A percentile compares a stretch with the other conserved stretches of the same genome.
These are phyloP conservation scores for Betta splendens DNA, from an alignment of 2,797 vertebrate genomes.

Conservation along the genomic window DNA sequence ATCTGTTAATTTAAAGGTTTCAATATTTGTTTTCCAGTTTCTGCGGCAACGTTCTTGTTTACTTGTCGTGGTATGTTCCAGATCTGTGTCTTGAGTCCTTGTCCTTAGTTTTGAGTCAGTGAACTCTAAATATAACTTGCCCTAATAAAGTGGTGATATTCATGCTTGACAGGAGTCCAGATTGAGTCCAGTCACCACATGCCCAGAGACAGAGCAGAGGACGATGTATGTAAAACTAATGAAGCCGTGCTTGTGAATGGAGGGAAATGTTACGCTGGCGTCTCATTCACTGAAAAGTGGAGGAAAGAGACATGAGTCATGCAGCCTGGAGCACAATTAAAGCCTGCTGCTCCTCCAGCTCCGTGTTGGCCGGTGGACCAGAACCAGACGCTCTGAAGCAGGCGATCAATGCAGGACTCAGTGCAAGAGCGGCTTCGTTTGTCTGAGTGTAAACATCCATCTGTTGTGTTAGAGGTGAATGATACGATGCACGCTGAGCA, in stretches of 20 bases:
- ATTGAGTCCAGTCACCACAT: slow-evolving; percentile 10
- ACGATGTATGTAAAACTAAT: slow-evolving; percentile 28
- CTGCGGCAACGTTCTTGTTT: too few relatives aligned
- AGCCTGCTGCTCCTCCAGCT: slow-evolving; percentile 58
- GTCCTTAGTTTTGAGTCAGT: not conserved
- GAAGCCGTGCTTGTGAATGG: slow-evolving; percentile 44
- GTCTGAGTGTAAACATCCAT: slow-evolving; percentile 17
- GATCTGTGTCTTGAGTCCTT: not conserved
- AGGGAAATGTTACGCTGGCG: slow-evolving; percentile 55
- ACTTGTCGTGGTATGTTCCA: too few relatives aligned
- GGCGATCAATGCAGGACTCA: slow-evolving; percentile 42
- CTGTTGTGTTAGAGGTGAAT: slow-evolving; percentile 8
- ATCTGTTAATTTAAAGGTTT: too few relatives aligned
- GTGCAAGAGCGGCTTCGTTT: too few relatives aligned
- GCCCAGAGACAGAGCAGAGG: not conserved
- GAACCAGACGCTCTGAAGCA: slow-evolving; percentile 26
- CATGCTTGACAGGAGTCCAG: not conserved
- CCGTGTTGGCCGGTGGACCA: slow-evolving; percentile 23
- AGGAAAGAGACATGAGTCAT: slow-evolving; percentile 67
- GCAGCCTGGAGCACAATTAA: slow-evolving; percentile 61
- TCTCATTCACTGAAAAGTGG: slow-evolving; percentile 55
- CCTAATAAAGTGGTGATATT: slow-evolving; percentile 6
- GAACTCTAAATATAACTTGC: not conserved
- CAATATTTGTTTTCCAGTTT: too few relatives aligned
- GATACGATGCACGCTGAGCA: slow-evolving; percentile 3